Base-by-base conservation (phyloP, 2,797 vertebrate genomes). In the Pteropus rufus region DNA sequence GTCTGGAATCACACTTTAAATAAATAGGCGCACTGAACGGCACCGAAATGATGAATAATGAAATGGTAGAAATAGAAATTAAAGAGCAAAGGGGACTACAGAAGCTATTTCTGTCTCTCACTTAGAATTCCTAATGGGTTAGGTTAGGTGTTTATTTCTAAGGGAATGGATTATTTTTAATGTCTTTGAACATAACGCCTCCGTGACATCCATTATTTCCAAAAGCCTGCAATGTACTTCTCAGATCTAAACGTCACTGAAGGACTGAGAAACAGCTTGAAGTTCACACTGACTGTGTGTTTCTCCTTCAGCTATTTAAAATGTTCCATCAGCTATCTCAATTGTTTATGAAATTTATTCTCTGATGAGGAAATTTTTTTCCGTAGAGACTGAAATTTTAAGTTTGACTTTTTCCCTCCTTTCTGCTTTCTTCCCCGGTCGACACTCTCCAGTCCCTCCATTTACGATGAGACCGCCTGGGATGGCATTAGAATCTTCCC, bases 1-100 rank as follows among this genome's bases (percentile, higher is more conserved):
- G 58, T 95, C 97, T 97, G 94, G 93, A 96, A 85, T 95, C 94
- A 80, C 95, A 93, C 88, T 97, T 96, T 97, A 97, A 97, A 93
- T 95, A 98, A 97, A 97, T 67, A 97, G 95, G 90, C n/a, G 8
- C 84, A 95, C 89, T 80, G 75, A 92, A 82, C 89, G 58, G 90
- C 64, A 67, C 62, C 77, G 83, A 94, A 97, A 97, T 14, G 67
- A 86, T 88, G 90, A 94, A 95, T 89, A 94, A 97, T 94, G 96
- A 96, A 95, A 95, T 23, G 91, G 89, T 52, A 91, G 93, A 85
- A 93, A 93, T 36, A 95, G 96, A 93, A 96, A 96, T 90, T 84
- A 92, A 73, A 91, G 91, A 92, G 93, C 96, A 93, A 31, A 41
- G 15, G 44, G 62, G 75, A 94, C 29, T 31, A 21, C 58, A 81